Base-by-base conservation (phyloP, 2,888 invertebrate species). In the Epinotia demarniana region DNA sequence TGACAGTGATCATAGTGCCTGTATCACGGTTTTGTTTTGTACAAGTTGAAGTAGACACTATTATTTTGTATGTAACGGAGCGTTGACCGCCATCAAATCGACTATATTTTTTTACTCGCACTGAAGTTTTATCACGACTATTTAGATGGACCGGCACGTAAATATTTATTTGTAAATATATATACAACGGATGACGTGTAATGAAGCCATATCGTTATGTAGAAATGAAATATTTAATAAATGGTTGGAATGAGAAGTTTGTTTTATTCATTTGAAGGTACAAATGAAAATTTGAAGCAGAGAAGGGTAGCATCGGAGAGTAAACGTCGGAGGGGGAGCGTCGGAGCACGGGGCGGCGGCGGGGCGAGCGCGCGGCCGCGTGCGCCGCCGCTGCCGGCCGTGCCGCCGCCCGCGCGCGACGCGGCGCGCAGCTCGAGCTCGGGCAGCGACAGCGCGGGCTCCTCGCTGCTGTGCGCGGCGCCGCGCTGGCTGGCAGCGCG, bases 401-500 rank as follows among this genome's bases (percentile, higher is more conserved):
- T 19, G n/a, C 61, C 60, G 68, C 72, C 58, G 43, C 23, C 33
- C 72, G 53, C 73, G 64, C 71, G 23, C 70, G n/a, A 80, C 75
- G 81, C 80, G 71, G 79, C 79, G 80, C 72, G 78, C 11, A 68
- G 70, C 66, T 80, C 79, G 64, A 81, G 81, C 70, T 79, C 79
- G 60, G 81, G 81, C 74, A 85, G 82, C 78, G 88, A 88, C 76
- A 90, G 91, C 78, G 88, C 86, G 67, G 87, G 89, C 79, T 85
- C 89, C 78, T 81, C 89, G 84, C 82, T 92, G 81, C 91, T 92
- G 83, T 83, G 90, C 78, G 84, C 90, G 78, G 90, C 92, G 77
- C 90, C 92, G 72, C 86, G 87, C 79, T 93, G 93, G 92, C 84
- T 92, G 78, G 83, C 87, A 11, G 84, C 88, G 64, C 86, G 84